Evolutionary conservation across 2,797 vertebrate species (phyloP).

Genomic region (Sebastes trivittatus): DNA sequence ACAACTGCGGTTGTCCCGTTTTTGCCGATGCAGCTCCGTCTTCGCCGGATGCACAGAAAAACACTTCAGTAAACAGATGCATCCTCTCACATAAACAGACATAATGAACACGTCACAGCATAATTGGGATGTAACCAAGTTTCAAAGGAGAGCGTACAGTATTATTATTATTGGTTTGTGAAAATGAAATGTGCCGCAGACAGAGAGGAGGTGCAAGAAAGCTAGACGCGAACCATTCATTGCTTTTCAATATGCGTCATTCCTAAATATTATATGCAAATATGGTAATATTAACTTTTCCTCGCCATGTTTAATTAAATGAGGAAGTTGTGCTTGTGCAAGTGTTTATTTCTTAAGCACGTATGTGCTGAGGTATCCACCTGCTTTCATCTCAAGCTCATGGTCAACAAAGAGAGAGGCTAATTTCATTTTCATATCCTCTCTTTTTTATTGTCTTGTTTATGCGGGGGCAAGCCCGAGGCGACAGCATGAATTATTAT

Average conservation of each 20-base stretch:
- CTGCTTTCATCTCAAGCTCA: conserved; percentile 42
- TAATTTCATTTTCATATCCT: conserved; percentile 60
- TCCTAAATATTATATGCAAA: conserved; percentile 7
- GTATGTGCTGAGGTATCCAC: not conserved
- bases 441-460: conserved; percentile 55
- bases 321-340: conserved; percentile 3
- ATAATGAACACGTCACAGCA: conserved; percentile 18
- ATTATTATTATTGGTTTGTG: conserved; percentile 18
- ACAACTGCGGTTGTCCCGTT: not conserved
- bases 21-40: not conserved
- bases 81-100: conserved; percentile 11
- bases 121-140: conserved; percentile 19
- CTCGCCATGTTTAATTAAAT: conserved; percentile 38
- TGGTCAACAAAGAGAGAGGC: conserved; percentile 43
- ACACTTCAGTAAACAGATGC: not conserved
- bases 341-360: conserved; percentile 33
- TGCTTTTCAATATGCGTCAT: conserved; percentile 2
- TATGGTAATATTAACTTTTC: conserved; percentile 1
- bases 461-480: conserved; percentile 11
- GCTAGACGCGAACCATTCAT: not conserved
- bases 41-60: not conserved
- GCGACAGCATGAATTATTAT: conserved; percentile 55
- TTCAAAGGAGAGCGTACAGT: not conserved
- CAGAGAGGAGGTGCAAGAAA: not conserved
- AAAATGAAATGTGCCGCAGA: conserved; percentile 15